Percentiles rank a stretch among this genome's conserved stretches.
Evolutionary conservation across 2,797 vertebrate genomes (phyloP).

Genomic region (Phrynocephalus guinanensis): DNA sequence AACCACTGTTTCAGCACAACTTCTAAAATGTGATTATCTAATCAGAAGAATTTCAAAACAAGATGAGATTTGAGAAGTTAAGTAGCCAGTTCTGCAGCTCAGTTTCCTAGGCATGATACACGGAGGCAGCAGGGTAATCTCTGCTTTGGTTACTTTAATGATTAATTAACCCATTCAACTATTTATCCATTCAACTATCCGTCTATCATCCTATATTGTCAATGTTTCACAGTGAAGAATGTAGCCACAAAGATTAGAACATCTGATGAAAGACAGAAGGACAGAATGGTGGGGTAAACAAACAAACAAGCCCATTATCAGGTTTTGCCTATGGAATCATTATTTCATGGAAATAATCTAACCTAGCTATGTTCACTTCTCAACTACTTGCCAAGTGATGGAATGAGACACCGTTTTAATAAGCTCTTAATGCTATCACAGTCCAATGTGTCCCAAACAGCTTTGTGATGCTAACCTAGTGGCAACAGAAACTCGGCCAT

Average conservation of each 20-base stretch:
- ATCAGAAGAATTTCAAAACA: neutral
- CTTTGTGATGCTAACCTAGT: neutral
- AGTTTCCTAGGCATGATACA: neutral
- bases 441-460: neutral
- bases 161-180: too few relatives aligned
- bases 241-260: neutral
- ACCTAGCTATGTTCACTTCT: neutral
- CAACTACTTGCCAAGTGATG: neutral
- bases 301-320: neutral
- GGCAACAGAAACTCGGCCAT: neutral
- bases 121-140: neutral
- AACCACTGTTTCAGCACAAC: conserved; percentile 25
- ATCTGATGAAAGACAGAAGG: neutral
- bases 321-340: neutral
- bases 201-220: too few relatives aligned
- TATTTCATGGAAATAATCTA: neutral
- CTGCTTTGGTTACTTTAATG: neutral
- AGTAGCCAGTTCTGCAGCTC: neutral
- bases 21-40: neutral
- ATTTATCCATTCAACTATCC: too few relatives aligned
- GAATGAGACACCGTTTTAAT: neutral
- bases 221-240: neutral
- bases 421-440: neutral
- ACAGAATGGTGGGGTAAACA: too few relatives aligned
- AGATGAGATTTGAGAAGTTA: neutral